phyloP scores from a whole-genome alignment of 2,888 invertebrate genomes.

The Parnassius apollo region DNA sequence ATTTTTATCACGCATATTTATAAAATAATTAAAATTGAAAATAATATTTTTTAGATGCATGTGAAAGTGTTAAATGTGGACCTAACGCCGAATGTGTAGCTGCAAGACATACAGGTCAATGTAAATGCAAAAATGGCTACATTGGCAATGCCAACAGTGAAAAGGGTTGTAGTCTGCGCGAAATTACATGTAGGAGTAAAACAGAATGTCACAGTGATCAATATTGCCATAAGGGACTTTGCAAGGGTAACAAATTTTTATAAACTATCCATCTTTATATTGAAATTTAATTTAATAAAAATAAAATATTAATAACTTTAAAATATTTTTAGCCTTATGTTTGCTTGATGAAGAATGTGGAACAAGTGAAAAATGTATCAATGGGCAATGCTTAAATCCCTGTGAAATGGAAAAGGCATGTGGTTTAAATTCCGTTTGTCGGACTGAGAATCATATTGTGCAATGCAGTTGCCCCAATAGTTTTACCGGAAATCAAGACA shows the following conservation, averaged over 20 bases:
- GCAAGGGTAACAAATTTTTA: slow-evolving; percentile 83
- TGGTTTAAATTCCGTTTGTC: slow-evolving; percentile 91
- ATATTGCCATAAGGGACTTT: slow-evolving; percentile 90
- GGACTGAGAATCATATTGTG: slow-evolving; percentile 85
- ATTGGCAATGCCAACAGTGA: slow-evolving; percentile 88
- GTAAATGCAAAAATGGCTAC: slow-evolving; percentile 89
- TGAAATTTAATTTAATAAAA: not conserved
- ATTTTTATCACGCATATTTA: no score
- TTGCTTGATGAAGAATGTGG: slow-evolving; percentile 90
- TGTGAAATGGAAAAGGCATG: slow-evolving; percentile 89
- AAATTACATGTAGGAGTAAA: slow-evolving; percentile 86
- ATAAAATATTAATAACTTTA: not conserved
- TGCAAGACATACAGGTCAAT: slow-evolving; percentile 87
- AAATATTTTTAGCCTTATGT: slow-evolving; percentile 83
- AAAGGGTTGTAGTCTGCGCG: slow-evolving; percentile 88
- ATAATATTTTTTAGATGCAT: slow-evolving; percentile 82
- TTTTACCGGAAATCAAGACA: slow-evolving; percentile 91
- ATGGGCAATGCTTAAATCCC: slow-evolving; percentile 91
- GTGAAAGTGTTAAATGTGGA: slow-evolving; percentile 89
- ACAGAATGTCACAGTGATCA: slow-evolving; percentile 88
- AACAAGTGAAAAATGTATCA: slow-evolving; percentile 88
- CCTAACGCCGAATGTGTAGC: slow-evolving; percentile 91
- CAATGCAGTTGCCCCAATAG: slow-evolving; percentile 91
- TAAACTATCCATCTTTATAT: no score
- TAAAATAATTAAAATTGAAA: not conserved